Base-by-base conservation (phyloP, 2,797 vertebrate genomes). In the Adelosebastes latens region DNA sequence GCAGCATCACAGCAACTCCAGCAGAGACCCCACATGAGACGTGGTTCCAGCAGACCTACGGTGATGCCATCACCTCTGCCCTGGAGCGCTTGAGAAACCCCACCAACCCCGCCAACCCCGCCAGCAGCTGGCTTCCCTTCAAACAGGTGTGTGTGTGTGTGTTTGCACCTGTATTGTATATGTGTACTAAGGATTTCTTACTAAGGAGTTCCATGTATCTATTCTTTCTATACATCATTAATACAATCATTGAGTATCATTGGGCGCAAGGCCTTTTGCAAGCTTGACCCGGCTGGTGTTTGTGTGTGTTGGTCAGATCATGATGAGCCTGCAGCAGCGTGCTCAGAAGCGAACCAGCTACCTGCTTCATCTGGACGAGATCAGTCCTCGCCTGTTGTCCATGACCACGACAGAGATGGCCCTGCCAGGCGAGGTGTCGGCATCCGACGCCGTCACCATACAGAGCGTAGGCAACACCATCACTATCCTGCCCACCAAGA, bases 401-500 rank as follows among this genome's bases (percentile, higher is more conserved):
- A 98, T 99, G 97, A 95, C 95, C 2, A 97, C 89, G 79, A 99
- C 99, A 1, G 97, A 99, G 93, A 99, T 99, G 87, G 99, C 98
- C 0, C 96, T 99, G 75, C 99, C 99, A 0, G 98, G 99, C 5
- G 98, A 99, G 89, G 97, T 99, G 31, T 98, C 98, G 0, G 98
- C 97, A 24, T 97, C 97, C 24, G 99, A 99, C 31, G 96, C 99
- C 0, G 95, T 99, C 78, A 99, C 97, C 77, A 99, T 99, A 83
- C 97, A 99, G 78, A 99, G 97, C 0, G 97, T 99, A 61, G 98
- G 98, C 31, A 97, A 96, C 91, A 98, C 97, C 61, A 98, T 99
- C 87, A 99, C 98, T 42, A 99, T 99, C 86, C 95, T 99, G 72
- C 99, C 99, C 0, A 99, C 99, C 66, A 99, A 99, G 96, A 99